Percentiles rank a stretch among this genome's conserved stretches.
phyloP scores from a whole-genome alignment of 2,113 vertebrate species.

The Accipiter cooperii region DNA sequence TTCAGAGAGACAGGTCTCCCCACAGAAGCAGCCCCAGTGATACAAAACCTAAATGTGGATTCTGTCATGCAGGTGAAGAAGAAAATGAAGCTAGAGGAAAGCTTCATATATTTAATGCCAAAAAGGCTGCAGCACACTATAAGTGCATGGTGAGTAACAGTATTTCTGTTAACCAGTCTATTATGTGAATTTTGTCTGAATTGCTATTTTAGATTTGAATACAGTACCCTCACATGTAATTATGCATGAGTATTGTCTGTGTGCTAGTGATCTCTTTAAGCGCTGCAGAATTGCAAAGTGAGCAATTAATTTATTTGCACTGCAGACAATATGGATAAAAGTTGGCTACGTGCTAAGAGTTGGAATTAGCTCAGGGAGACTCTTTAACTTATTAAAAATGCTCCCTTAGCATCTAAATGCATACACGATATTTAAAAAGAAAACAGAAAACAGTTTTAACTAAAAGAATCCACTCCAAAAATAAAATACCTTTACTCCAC shows the following conservation, averaged over 20 bases:
- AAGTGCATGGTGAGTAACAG: conserved; percentile 91
- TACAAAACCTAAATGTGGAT: conserved; percentile 93
- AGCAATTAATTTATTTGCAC: conserved; percentile 46
- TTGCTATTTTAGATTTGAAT: not conserved
- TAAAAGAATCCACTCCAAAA: not conserved
- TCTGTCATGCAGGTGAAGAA: conserved; percentile 96
- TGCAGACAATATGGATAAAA: conserved; percentile 15
- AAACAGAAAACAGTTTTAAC: not conserved
- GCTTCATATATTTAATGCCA: conserved; percentile 93
- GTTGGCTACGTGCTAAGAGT: conserved; percentile 14
- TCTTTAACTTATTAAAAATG: conserved; percentile 5
- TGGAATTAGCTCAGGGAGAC: conserved; percentile 36
- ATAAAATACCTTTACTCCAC: not conserved
- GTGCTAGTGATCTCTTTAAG: conserved; percentile 15
- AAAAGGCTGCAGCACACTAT: conserved; percentile 98
- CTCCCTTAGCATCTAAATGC: not conserved
- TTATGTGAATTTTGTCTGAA: not conserved
- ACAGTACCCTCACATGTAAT: not conserved
- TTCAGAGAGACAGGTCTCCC: conserved; percentile 93
- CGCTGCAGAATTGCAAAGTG: not conserved
- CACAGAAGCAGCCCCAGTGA: conserved; percentile 90
- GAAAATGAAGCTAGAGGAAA: conserved; percentile 95
- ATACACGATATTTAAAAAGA: not conserved
- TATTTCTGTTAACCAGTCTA: not conserved
- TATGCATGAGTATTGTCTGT: conserved; percentile 5